Evolutionary conservation across 2,113 vertebrate genomes (phyloP).

Genomic region (Xiphophorus maculatus): DNA sequence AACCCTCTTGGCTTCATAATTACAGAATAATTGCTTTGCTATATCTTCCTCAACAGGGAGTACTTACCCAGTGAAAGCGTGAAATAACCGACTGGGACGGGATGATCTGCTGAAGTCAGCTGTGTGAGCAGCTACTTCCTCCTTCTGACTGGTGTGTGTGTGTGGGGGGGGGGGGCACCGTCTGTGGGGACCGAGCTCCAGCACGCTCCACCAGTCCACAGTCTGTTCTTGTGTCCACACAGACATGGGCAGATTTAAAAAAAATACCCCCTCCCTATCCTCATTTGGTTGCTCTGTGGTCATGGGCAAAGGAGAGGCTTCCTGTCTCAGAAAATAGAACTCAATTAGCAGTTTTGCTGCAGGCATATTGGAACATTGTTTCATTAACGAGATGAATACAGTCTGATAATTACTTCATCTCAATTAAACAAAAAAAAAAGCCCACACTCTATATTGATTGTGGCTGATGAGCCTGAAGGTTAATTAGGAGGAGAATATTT

Average conservation of each 20-base stretch:
- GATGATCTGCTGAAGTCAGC: constrained; percentile 67
- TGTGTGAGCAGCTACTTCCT: background rate
- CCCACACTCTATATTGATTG: constrained; percentile 78
- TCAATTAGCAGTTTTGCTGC: constrained; percentile 79
- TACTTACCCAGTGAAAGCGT: constrained; percentile 64
- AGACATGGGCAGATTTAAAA: constrained; percentile 36
- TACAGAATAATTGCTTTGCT: constrained; percentile 65
- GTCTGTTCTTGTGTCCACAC: constrained; percentile 59
- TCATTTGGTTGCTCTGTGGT: constrained; percentile 61
- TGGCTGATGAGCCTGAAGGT: constrained; percentile 81
- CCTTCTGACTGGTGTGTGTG: constrained; percentile 32
- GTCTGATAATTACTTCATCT: constrained; percentile 82
- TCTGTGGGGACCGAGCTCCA: constrained; percentile 36
- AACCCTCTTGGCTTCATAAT: constrained; percentile 61
- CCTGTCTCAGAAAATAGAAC: constrained; percentile 75
- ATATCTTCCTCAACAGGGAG: constrained; percentile 68
- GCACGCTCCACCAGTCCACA: constrained; percentile 60
- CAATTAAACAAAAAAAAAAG: constrained; percentile 66
- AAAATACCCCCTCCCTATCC: constrained; percentile 58
- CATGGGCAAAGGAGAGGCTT: constrained; percentile 66
- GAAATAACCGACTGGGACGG: constrained; percentile 64
- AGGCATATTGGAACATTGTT: constrained; percentile 78
- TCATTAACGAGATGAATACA: constrained; percentile 81
- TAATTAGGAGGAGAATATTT: constrained; percentile 79
- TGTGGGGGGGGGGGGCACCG: constrained; percentile 12